phyloP scores from a whole-genome alignment of 2,113 vertebrate genomes.

The Bubo blakistoni region DNA sequence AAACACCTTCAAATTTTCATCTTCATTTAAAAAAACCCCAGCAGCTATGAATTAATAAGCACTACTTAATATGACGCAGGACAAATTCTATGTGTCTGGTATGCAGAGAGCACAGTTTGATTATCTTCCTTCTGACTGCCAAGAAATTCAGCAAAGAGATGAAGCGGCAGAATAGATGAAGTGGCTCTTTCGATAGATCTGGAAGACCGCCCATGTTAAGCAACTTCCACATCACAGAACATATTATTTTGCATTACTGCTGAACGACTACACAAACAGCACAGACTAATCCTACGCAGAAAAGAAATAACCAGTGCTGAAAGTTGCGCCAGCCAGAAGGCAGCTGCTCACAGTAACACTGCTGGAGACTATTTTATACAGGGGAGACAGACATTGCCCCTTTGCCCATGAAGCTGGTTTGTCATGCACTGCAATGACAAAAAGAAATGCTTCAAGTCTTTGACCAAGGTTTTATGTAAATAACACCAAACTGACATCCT shows the following conservation, averaged over 20 bases:
- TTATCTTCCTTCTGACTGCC: not conserved
- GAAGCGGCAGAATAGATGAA: not conserved
- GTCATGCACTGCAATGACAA: accelerated
- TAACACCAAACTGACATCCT: not conserved
- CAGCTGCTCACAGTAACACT: not conserved
- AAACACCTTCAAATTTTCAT: not conserved
- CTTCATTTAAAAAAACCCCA: not conserved
- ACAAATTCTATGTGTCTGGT: constrained; percentile 1
- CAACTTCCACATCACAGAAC: not conserved
- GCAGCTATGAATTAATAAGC: not conserved
- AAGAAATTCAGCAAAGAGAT: not conserved
- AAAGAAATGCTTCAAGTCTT: not conserved
- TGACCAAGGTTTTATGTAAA: not conserved
- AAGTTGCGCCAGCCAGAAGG: not conserved
- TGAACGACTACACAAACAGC: accelerated
- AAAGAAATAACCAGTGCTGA: not conserved
- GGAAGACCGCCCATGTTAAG: not conserved
- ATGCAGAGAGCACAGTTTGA: not conserved
- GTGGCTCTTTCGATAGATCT: not conserved
- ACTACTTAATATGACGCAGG: not conserved
- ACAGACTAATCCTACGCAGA: not conserved
- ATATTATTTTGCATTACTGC: not conserved
- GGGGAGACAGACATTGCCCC: not conserved
- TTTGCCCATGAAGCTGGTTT: not conserved
- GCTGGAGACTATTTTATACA: not conserved